Evolutionary conservation across 2,888 invertebrate genomes (phyloP), one percentile per base, ranked within the genome.

Genomic region (Hypolimnas misippus): DNA sequence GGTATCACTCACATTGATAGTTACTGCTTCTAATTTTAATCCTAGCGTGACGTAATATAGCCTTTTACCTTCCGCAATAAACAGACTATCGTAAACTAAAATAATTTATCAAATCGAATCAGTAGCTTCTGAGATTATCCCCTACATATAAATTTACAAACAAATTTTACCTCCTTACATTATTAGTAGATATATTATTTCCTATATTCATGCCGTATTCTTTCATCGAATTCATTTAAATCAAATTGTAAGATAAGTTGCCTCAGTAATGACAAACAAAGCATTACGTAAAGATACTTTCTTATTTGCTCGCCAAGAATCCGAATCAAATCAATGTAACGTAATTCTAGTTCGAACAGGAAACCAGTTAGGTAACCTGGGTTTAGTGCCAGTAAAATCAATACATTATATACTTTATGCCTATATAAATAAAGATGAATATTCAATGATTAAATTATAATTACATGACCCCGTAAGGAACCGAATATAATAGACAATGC

Each of bases 261-360:
- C 10, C 21, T 49, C 14, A 29, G 21, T 49, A 25, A 54, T 49
- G 29, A 46, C 33, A 52, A 57, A 67, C 65, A 67, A 66, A 57
- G 49, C 19, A 49, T 73, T 72, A 65, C 58, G 62, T 57, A 71
- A 72, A 46, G 6, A 19, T 55, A 66, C 70, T 73, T 72, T 73
- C 70, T 66, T 67, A 64, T 63, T 64, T 59, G 62, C 70, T 63
- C 59, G 57, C 60, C 60, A 60, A 66, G 68, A 71, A 69, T 73
- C 73, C 70, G 64, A 71, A 65, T 67, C 68, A 67, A 70, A 70
- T 68, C 67, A 65, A 65, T 60, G 57, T 57, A 52, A 64, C 63
- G 67, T 66, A 68, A 71, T 67, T 68, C 70, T 69, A 67, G 67
- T 70, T 68, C 57, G 66, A 67, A 50, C 65, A 70, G 71, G 72